phyloP scores from a whole-genome alignment of 2,797 vertebrate genomes.

The Sebastes hopkinsi region DNA sequence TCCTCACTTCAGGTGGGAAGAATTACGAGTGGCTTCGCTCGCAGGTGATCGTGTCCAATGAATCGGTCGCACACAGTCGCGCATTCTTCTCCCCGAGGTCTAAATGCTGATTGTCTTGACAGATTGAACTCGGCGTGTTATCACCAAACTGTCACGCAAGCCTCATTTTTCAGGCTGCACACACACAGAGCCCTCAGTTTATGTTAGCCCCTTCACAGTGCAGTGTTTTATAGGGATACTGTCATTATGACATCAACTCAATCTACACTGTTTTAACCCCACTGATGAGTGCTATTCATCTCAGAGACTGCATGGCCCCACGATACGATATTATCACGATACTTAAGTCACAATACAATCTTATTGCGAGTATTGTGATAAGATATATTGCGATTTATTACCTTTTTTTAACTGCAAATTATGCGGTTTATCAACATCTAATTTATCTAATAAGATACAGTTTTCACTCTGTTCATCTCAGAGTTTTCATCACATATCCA shows the following conservation, averaged over 20 bases:
- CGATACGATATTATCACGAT: too few species aligned
- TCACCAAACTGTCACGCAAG: conserved; percentile 68
- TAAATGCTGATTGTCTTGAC: conserved; percentile 78
- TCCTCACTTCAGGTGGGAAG: conserved; percentile 78
- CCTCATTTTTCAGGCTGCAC: conserved; percentile 67
- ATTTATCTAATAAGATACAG: too few species aligned
- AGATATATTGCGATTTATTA: too few species aligned
- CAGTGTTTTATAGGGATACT: conserved; percentile 61
- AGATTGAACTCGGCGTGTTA: conserved; percentile 75
- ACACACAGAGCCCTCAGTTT: conserved; percentile 55
- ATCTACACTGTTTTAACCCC: conserved; percentile 52
- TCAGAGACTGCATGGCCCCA: neutral
- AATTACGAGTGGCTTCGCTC: conserved; percentile 78
- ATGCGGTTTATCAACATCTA: too few species aligned
- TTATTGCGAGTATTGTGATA: too few species aligned
- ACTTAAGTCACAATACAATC: too few species aligned
- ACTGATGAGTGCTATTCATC: conserved; percentile 51
- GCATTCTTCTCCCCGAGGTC: conserved; percentile 70
- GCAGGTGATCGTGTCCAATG: conserved; percentile 79
- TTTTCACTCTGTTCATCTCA: too few species aligned
- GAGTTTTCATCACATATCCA: too few species aligned
- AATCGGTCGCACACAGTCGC: conserved; percentile 70
- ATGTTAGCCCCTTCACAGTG: conserved; percentile 70
- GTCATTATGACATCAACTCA: conserved; percentile 51
- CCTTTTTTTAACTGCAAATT: too few species aligned